These are phyloP conservation scores for Anadara kagoshimensis DNA, from an alignment of 1,140 invertebrate species.

Conservation along the genomic window DNA sequence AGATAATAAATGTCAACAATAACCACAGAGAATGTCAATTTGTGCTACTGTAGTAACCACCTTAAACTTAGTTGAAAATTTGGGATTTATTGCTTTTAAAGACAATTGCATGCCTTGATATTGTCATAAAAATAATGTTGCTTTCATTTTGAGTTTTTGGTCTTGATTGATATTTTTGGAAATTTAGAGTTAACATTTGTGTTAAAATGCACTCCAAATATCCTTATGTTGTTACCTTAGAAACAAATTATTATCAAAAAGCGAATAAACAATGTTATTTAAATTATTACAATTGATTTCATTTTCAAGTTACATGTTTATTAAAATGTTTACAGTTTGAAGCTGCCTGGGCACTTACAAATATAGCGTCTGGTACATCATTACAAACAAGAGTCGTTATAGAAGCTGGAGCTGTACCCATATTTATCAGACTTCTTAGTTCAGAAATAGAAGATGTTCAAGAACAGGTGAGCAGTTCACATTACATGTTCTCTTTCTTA, in stretches of 20 bases:
- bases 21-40: no score
- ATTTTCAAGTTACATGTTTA: conserved; percentile 33
- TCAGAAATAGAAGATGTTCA: conserved; percentile 94
- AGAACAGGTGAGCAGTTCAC: conserved; percentile 83
- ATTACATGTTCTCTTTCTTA: no score
- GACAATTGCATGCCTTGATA: not conserved
- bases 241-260: not conserved
- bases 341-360: conserved; percentile 98
- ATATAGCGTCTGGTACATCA: conserved; percentile 97
- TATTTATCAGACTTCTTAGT: conserved; percentile 89
- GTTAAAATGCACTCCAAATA: not conserved
- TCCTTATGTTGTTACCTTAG: not conserved
- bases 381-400: conserved; percentile 94
- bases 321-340: conserved; percentile 93
- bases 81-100: no score
- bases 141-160: no score
- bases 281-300: not conserved
- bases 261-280: not conserved
- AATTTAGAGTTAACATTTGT: not conserved
- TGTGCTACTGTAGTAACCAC: no score
- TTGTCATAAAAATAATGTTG: not conserved
- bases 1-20: no score
- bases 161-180: not conserved
- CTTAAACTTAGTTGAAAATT: no score
- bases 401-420: conserved; percentile 93